These are phyloP conservation scores for Hapalemur alaotrensis DNA, from an alignment of 2,797 vertebrate genomes.

Conservation along the genomic window DNA sequence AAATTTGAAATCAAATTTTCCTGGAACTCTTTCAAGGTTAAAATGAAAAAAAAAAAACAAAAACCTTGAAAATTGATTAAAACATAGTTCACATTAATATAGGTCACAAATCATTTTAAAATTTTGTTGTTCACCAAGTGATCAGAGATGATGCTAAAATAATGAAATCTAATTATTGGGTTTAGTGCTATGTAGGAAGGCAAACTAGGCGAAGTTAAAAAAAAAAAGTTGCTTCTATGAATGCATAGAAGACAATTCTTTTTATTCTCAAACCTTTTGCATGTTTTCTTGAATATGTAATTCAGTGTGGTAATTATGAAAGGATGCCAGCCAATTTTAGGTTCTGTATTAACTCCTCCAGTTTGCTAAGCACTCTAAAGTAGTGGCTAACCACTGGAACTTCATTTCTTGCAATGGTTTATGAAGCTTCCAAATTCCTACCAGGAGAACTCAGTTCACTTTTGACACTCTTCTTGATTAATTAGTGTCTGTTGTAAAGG, in stretches of 20 bases:
- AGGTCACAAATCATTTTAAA: background rate
- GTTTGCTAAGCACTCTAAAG: background rate
- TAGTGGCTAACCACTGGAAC: background rate
- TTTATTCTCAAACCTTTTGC: background rate
- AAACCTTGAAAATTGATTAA: background rate
- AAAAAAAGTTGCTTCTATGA: background rate
- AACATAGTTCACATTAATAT: background rate
- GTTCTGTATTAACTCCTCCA: background rate
- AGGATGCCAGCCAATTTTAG: background rate
- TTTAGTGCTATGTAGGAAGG: background rate
- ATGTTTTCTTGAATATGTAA: background rate
- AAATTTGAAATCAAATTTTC: slow-evolving; percentile 16
- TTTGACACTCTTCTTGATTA: background rate
- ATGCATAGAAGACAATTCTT: background rate
- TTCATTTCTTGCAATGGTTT: background rate
- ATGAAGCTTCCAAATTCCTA: background rate
- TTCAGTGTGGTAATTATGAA: background rate
- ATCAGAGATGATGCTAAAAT: background rate
- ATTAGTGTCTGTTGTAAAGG: background rate
- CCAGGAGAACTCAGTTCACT: background rate
- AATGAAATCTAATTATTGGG: background rate
- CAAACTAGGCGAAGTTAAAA: background rate
- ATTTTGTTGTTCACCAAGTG: background rate
- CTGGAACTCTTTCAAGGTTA: background rate
- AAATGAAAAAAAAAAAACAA: background rate